phyloP scores from a whole-genome alignment of 2,888 invertebrate species.

The Melieria omissa region DNA sequence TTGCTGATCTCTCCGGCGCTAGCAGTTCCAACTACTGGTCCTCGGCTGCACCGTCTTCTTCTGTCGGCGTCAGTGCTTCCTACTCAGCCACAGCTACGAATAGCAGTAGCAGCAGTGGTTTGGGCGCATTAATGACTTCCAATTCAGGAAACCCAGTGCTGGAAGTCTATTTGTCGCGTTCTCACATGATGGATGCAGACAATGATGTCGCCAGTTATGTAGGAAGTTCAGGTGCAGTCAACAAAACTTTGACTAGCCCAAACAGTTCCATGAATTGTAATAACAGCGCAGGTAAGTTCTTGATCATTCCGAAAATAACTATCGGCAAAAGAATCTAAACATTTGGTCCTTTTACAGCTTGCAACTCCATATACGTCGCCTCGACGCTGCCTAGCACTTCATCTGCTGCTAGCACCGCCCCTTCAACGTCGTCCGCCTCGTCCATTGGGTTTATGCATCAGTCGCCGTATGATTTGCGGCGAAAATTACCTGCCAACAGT shows the following conservation, averaged over 20 bases:
- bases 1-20: slow-evolving; percentile 24
- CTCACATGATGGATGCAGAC: slow-evolving; percentile 21
- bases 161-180: no score
- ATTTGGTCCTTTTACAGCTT: neutral
- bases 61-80: neutral
- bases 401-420: slow-evolving; percentile 46
- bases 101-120: slow-evolving; percentile 16
- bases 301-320: no score
- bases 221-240: no score
- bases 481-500: slow-evolving; percentile 72
- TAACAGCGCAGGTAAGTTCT: slow-evolving; percentile 17
- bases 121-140: slow-evolving; percentile 24
- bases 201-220: neutral
- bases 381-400: slow-evolving; percentile 44
- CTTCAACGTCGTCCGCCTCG: slow-evolving; percentile 56
- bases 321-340: no score
- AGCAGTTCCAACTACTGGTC: slow-evolving; percentile 29
- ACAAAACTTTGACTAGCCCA: no score
- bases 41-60: slow-evolving; percentile 18
- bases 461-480: slow-evolving; percentile 89
- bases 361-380: slow-evolving; percentile 6
- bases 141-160: neutral
- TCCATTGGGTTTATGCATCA: slow-evolving; percentile 73
- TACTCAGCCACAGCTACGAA: neutral
- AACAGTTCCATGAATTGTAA: neutral